Conservation (phyloP, 35 echinoderm and acorn worm genomes). For the Anneissia japonica region DNA sequence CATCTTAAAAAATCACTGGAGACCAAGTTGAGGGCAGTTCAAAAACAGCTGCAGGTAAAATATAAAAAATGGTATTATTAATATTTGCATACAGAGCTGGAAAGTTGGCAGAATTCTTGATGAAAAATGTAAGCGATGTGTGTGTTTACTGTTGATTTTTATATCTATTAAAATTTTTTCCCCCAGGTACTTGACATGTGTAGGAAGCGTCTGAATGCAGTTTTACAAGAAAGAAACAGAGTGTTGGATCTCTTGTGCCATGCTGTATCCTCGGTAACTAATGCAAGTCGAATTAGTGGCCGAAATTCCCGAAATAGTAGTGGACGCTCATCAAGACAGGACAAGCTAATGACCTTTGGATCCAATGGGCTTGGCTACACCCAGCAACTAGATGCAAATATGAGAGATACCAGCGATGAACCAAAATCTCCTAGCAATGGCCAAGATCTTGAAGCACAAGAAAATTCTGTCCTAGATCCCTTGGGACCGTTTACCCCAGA, state of each 20-base stretch:
- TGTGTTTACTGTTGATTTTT: not conserved
- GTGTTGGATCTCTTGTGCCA: slow-evolving; percentile 96
- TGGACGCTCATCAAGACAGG: slow-evolving; percentile 48
- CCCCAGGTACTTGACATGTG: slow-evolving; percentile 76
- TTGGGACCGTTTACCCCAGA: slow-evolving; percentile 91
- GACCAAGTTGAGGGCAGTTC: slow-evolving; percentile 86
- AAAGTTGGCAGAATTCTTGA: not conserved
- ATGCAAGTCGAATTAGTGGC: slow-evolving; percentile 15
- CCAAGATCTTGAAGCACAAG: slow-evolving; percentile 8
- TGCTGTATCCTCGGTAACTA: slow-evolving; percentile 80
- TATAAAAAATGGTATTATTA: not conserved
- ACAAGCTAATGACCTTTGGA: slow-evolving; percentile 77
- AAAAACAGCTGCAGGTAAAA: slow-evolving; percentile 97
- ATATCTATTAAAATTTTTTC: not conserved
- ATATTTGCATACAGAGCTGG: too few species aligned
- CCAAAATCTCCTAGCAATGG: slow-evolving; percentile 21
- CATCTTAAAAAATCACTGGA: slow-evolving; percentile 91
- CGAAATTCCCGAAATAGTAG: slow-evolving; percentile 72
- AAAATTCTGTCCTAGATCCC: slow-evolving; percentile 51
- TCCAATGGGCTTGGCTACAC: slow-evolving; percentile 86
- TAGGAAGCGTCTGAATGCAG: slow-evolving; percentile 73
- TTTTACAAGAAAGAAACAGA: slow-evolving; percentile 90
- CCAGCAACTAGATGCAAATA: slow-evolving; percentile 66
- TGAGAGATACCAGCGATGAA: slow-evolving; percentile 17
- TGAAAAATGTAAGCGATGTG: not conserved